These are phyloP conservation scores for Coenonympha glycerion DNA, from an alignment of 2,888 invertebrate genomes.

Conservation along the genomic window DNA sequence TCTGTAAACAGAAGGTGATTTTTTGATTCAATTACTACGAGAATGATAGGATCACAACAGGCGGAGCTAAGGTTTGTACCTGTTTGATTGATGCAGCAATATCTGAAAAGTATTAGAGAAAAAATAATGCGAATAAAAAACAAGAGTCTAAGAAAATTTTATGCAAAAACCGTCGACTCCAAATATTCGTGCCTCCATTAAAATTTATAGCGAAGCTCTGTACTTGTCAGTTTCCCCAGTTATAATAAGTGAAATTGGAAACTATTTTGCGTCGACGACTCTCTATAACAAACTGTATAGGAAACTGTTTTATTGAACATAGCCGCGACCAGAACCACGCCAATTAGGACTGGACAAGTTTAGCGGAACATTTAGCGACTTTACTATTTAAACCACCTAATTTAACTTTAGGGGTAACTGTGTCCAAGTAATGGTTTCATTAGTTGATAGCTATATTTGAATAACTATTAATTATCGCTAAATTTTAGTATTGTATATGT, in stretches of 20 bases:
- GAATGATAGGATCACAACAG: no score
- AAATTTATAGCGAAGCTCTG: conserved; percentile 27
- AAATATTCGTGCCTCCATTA: not conserved
- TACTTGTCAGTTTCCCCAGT: conserved; percentile 34
- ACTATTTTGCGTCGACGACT: conserved; percentile 28
- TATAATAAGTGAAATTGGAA: conserved; percentile 36
- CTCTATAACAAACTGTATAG: conserved; percentile 11
- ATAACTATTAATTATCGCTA: no score
- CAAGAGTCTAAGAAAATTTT: no score
- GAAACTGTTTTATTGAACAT: conserved; percentile 14
- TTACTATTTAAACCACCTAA: not conserved
- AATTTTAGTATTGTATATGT: no score
- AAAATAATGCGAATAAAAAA: no score
- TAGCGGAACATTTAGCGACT: not conserved
- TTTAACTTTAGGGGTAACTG: not conserved
- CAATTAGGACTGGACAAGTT: conserved; percentile 9
- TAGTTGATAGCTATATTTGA: not conserved
- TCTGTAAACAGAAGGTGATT: no score
- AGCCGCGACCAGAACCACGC: not conserved
- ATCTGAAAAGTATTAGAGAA: no score
- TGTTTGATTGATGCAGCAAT: no score
- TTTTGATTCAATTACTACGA: no score
- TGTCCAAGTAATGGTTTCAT: not conserved
- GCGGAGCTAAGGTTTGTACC: no score
- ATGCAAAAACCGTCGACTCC: no score